Base-by-base conservation (phyloP, 2,113 vertebrate species). In the Neopipo cinnamomea region DNA sequence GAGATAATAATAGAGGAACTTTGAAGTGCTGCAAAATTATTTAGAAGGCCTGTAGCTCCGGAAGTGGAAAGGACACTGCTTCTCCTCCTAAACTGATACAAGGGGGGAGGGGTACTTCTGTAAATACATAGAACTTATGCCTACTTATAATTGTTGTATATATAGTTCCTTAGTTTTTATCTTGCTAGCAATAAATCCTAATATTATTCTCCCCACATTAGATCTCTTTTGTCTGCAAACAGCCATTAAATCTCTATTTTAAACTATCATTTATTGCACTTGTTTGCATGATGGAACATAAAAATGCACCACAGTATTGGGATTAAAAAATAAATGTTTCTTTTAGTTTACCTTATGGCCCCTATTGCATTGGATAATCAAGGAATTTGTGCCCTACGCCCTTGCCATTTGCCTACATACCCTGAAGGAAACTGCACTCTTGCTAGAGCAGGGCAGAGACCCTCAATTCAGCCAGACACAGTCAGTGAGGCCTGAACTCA, bases 301-400 rank as follows among this genome's bases (percentile, higher is more conserved):
- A 44, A 85, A 81, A 78, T 37, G 27, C 17, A 82, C 9, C 5
- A 21, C 27, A 39, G 3, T 56, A 53, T 41, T 14, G 0, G 5
- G 23, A 62, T 33, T 85, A 8, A 75, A 89, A 92, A 67, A 39
- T 3, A 47, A 49, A 35, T 23, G 21, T 4, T 62, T 62, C 20
- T 76, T 85, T 50, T 35, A 61, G 11, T n/a, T 3, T 63, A 14
- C 4, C 2, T 80, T 53, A 42, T 61, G n/a, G 33, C 37, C 8
- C 70, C 62, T 58, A 1, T 25, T 14, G 1, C 49, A 9, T 52
- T 4, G 0, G 4, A 5, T 58, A 31, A 20, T 42, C 27, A 25
- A 72, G 35, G 22, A 55, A 71, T 61, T 37, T 10, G 8, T 61
- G 23, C 23, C 25, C 16, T 74, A 6, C 25, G 9, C 14, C 22